These are phyloP conservation scores for Hesperophylax magnus DNA, from an alignment of 1,140 invertebrate genomes.

Conservation along the genomic window DNA sequence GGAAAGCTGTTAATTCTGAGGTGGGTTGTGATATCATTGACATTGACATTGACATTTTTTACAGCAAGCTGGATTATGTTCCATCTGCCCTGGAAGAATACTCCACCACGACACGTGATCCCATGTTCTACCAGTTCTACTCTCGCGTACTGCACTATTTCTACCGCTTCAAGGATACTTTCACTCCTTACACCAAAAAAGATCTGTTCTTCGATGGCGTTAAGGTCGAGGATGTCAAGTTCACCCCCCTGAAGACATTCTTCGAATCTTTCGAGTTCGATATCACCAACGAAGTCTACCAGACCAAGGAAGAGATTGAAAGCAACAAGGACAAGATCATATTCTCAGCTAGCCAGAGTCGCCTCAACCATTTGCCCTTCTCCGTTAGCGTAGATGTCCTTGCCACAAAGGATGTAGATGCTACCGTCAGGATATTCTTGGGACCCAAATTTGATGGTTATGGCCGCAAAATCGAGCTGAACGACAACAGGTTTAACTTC, in stretches of 20 bases:
- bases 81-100: constrained; percentile 66
- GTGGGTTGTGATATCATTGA: no score
- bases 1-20: no score
- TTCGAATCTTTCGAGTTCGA: constrained; percentile 80
- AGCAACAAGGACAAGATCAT: constrained; percentile 63
- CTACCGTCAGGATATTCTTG: constrained; percentile 60
- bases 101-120: constrained; percentile 77
- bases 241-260: constrained; percentile 79
- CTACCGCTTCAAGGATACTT: no score
- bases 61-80: constrained; percentile 20
- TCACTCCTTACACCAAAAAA: no score
- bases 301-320: constrained; percentile 62
- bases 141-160: no score
- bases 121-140: no score
- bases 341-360: constrained; percentile 64
- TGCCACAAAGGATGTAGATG: constrained; percentile 44
- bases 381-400: constrained; percentile 54
- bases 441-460: constrained; percentile 64
- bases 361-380: constrained; percentile 60
- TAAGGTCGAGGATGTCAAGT: constrained; percentile 74
- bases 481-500: no score
- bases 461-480: no score
- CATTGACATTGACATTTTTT: no score
- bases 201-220: constrained; percentile 75
- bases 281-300: constrained; percentile 75